phyloP scores from a whole-genome alignment of 2,113 vertebrate species.

The Ceyx margarethae region DNA sequence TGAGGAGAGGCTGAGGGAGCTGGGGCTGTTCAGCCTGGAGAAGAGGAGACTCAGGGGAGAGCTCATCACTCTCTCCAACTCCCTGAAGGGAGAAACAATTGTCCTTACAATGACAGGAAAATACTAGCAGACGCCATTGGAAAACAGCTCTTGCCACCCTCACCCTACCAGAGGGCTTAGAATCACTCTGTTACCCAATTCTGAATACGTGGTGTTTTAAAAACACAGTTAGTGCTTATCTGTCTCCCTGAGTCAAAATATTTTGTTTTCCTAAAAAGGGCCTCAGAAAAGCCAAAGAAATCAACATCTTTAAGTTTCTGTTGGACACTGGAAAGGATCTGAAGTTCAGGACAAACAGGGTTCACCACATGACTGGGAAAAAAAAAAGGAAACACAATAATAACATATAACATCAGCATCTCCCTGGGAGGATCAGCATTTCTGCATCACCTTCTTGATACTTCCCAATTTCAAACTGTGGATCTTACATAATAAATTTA shows the following conservation, averaged over 20 bases:
- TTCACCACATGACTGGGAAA: not conserved
- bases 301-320: constrained; percentile 13
- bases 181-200: not conserved
- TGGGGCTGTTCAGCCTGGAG: too few relatives aligned
- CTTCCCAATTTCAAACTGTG: not conserved
- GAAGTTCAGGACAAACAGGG: not conserved
- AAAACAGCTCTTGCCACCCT: not conserved
- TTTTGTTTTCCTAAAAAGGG: constrained; percentile 25
- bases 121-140: not conserved
- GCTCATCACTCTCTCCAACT: too few relatives aligned
- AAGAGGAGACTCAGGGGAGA: too few relatives aligned
- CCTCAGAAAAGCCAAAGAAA: constrained; percentile 29
- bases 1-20: too few relatives aligned
- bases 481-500: not conserved
- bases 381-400: not conserved
- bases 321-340: not conserved
- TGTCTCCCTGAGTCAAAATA: not conserved
- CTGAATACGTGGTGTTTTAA: not conserved
- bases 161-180: not conserved
- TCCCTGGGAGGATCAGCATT: not conserved
- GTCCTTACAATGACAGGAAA: not conserved
- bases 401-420: not conserved
- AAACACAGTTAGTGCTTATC: not conserved
- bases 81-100: accelerated
- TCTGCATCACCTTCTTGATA: not conserved